Evolutionary conservation across 2,888 invertebrate genomes (phyloP).

Genomic region (Trachelus stipa): DNA sequence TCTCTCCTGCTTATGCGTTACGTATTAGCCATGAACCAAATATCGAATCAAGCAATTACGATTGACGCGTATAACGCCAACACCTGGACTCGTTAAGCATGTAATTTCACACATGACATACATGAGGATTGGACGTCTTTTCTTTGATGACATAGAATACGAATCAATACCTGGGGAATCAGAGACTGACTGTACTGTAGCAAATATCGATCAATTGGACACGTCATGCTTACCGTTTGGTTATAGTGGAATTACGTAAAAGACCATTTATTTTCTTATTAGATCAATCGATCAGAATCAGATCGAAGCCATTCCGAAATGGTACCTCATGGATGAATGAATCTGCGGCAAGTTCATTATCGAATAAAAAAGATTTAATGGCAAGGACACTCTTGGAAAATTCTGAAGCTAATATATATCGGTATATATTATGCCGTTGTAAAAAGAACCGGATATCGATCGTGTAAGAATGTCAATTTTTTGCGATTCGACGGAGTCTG

Average conservation of each 20-base stretch:
- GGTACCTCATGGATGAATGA: neutral
- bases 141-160: neutral
- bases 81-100: neutral
- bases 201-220: neutral
- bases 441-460: neutral
- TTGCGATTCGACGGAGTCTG: neutral
- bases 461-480: neutral
- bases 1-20: slow-evolving; percentile 8
- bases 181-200: neutral
- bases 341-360: neutral
- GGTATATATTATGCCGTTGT: neutral
- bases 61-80: neutral
- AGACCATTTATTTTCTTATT: neutral
- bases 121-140: neutral
- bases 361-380: neutral
- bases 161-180: too few relatives aligned
- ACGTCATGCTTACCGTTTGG: neutral
- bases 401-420: neutral
- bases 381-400: neutral
- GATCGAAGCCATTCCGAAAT: neutral
- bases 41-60: slow-evolving; percentile 10
- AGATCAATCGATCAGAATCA: neutral
- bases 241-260: neutral
- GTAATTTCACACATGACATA: neutral
- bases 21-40: slow-evolving; percentile 20